Base-by-base conservation (phyloP, 1,140 invertebrate genomes). In the Apis laboriosa region DNA sequence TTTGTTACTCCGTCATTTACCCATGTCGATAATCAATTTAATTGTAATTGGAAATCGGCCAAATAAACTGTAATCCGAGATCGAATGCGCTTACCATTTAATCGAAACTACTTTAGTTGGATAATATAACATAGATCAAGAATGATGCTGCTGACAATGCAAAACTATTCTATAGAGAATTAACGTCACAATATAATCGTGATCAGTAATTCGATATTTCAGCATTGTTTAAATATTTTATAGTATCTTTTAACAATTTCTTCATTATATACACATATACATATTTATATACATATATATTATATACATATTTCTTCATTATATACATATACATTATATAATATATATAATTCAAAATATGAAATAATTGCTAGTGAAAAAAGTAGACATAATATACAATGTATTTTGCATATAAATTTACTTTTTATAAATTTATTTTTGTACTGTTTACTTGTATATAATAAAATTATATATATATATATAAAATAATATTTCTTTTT, bases 1-100 rank as follows among this genome's bases (percentile, higher is more conserved):
- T 89, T 88, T 88, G 84, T 64, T 58, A 84, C 55, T 66, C 67
- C 19, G 19, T 21, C 66, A 60, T n/a, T 70, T 56, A 74, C 8
- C 28, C 51, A 34, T 43, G 53, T 70, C 64, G 66, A 80, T 90
- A 89, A 90, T 90, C 89, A 84, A 84, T 90, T 88, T 86, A 83
- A 89, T 88, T 89, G 86, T 90, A 90, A 90, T 90, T 89, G 89
- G 86, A 86, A 90, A 89, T 86, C 83, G 71, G 88, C 88, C 88
- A 90, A 90, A 90, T 89, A 84, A 90, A 90, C 90, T 85, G 83
- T 89, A 84, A 89, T 86, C 71, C 83, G 80, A 80, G 77, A 88
- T 89, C 88, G 83, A 89, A 81, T 82, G 71, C 76, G 66, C 74
- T 83, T 56, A 85, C 79, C 75, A 77, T 89, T 89, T 82, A 83